Conservation (phyloP, 2,113 vertebrate genomes). For the Ophthalmolycus amberensis region DNA sequence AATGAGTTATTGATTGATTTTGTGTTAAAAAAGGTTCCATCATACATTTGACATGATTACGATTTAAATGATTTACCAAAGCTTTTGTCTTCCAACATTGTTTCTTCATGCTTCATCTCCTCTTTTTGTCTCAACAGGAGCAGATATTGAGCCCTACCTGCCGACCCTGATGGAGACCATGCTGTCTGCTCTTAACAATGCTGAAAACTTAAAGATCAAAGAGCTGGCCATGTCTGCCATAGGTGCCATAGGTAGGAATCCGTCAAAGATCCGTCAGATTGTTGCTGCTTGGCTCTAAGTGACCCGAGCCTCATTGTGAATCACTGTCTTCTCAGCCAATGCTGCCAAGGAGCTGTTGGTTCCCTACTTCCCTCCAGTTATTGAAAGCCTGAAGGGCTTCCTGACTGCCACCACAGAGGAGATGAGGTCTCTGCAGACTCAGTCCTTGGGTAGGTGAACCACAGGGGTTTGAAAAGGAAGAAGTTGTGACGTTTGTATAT, state of each 20-base stretch:
- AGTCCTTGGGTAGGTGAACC: constrained; percentile 85
- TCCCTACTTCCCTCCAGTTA: constrained; percentile 88
- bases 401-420: constrained; percentile 85
- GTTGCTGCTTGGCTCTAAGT: background rate
- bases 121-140: constrained; percentile 70
- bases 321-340: constrained; percentile 79
- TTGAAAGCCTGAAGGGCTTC: constrained; percentile 88
- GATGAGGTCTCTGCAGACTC: constrained; percentile 87
- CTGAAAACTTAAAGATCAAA: constrained; percentile 85
- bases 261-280: background rate
- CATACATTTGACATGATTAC: background rate
- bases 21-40: background rate
- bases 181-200: constrained; percentile 83
- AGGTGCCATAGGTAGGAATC: constrained; percentile 87
- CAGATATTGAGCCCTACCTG: constrained; percentile 88
- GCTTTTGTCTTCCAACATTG: background rate
- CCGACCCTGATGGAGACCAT: constrained; percentile 91
- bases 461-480: background rate
- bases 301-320: background rate
- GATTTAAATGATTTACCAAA: background rate
- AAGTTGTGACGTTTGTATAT: background rate
- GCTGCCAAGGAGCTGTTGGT: constrained; percentile 87
- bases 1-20: background rate
- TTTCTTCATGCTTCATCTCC: background rate
- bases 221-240: constrained; percentile 89